Base-by-base conservation (phyloP, 2,888 invertebrate species). In the Diachrysia chrysitis region DNA sequence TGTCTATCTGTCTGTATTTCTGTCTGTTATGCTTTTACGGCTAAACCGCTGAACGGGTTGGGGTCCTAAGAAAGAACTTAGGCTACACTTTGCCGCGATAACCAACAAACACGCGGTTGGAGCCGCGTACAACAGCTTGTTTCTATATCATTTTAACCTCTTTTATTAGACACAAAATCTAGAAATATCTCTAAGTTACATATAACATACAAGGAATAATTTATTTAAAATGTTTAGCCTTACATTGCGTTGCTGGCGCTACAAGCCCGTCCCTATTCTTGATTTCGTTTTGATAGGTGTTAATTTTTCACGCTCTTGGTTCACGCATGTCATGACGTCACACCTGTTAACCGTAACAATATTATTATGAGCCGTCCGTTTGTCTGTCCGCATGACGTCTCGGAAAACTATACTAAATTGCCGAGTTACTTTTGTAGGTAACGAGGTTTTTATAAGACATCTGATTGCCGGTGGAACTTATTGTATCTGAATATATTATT, bases 231-330 rank as follows among this genome's bases (percentile, higher is more conserved):
- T 23, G 17, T 21, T 3, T 1, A 37, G 19, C 58, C 68, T 60
- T 72, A 80, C 17, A 76, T 76, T 71, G 54, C 63, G 63, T 68
- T 81, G 82, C 82, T 70, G 71, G 48, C 85, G 64, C 78, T 86
- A 80, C 85, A 69, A 73, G 73, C 82, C 69, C 79, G 83, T 61
- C 78, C 69, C 71, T 74, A 75, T 82, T 83, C 87, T 88, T 93
- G 93, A 93, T 93, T 93, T 93, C 88, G 83, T 92, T 93, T 92
- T 93, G 93, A 93, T 93, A 87, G 92, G 77, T 77, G 86, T 86
- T 91, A 90, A 92, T 93, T 93, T 90, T 91, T 81, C 85, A 89
- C 87, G 91, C 89, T 85, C 87, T 86, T 76, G 78, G 75, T 84
- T 79, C 83, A 83, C 83, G 81, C 83, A 75, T n/a, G n/a, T n/a